Evolutionary conservation across 1,140 invertebrate genomes (phyloP), one percentile per base, ranked within the genome.

Genomic region (Microvelia longipes): DNA sequence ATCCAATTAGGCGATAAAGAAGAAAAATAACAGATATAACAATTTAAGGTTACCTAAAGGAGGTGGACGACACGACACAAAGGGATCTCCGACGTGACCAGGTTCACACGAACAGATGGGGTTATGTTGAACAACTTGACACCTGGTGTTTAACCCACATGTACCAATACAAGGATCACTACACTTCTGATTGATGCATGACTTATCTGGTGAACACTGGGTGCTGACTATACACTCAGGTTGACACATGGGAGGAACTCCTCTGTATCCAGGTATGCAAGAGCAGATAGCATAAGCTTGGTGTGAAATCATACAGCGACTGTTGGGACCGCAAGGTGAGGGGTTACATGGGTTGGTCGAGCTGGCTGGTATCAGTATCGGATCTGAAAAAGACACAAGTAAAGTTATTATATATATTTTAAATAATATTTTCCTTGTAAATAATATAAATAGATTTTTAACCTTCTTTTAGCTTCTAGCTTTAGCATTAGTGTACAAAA

Each of bases 211-310:
- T 15, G 85, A 79, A 78, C 90, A 92, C 77, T 92, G 90, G 1
- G 88, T 87, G 77, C 89, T 91, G 14, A 88, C 87, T 15, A 90
- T 83, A 79, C 89, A 91, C 80, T 91, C 88, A 28, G 89, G 89
- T 79, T 88, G 88, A 74, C 90, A 92, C 74, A 86, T 84, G 30
- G 90, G 90, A 65, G 91, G 88, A 73, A 87, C 83, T 62, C 92
- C 92, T 77, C 85, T 86, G 75, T 86, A 91, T 50, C 85, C 87
- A 1, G 90, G 89, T 64, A 91, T 77, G 76, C 92, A 94, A 19
- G 88, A 89, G 73, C 92, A 94, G 2, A 87, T 83, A 0, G 90
- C 88, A 75, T 85, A 86, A 28, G 89, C 89, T 76, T 88, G 82
- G 70, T 79, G 77, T 5, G 86, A 89, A 67, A 87, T 82, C 35